phyloP scores from a whole-genome alignment of 2,888 invertebrate genomes.

The Philhelius pedissequus region DNA sequence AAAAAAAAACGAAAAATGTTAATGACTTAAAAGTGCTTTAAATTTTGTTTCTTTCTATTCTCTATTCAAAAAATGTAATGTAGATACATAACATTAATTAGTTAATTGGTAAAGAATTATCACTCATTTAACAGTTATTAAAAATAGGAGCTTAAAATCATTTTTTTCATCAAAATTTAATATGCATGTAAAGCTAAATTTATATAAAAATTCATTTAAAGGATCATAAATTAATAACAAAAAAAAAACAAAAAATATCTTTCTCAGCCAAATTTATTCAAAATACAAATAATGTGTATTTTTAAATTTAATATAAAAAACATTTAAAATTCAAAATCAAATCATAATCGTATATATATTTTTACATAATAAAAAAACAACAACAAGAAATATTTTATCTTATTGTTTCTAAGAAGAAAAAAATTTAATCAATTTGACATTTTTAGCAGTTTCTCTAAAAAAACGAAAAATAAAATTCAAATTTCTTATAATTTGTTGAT shows the following conservation, averaged over 20 bases:
- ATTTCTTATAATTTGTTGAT: slow-evolving; percentile 37
- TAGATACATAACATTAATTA: not conserved
- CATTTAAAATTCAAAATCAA: slow-evolving; percentile 45
- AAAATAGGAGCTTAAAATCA: not conserved
- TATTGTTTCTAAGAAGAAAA: slow-evolving; percentile 12
- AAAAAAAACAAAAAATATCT: not conserved
- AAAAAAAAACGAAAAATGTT: not conserved
- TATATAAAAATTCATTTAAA: not conserved
- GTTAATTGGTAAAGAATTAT: not conserved
- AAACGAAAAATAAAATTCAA: slow-evolving; percentile 10
- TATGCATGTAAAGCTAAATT: not conserved
- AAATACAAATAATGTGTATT: slow-evolving; percentile 15
- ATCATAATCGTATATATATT: slow-evolving; percentile 59
- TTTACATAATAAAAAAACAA: slow-evolving; percentile 52
- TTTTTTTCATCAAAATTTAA: not conserved
- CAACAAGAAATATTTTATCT: slow-evolving; percentile 35
- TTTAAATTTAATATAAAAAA: not conserved
- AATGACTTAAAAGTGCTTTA: too few relatives aligned
- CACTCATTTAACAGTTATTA: not conserved
- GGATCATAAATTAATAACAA: not conserved
- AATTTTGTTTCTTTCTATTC: too few relatives aligned
- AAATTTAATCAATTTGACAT: slow-evolving; percentile 34
- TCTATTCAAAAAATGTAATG: not conserved
- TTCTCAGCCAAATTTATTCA: slow-evolving; percentile 50
- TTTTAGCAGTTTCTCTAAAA: slow-evolving; percentile 20